Conservation (phyloP, 2,113 vertebrate species). For the Cephalopterus ornatus region DNA sequence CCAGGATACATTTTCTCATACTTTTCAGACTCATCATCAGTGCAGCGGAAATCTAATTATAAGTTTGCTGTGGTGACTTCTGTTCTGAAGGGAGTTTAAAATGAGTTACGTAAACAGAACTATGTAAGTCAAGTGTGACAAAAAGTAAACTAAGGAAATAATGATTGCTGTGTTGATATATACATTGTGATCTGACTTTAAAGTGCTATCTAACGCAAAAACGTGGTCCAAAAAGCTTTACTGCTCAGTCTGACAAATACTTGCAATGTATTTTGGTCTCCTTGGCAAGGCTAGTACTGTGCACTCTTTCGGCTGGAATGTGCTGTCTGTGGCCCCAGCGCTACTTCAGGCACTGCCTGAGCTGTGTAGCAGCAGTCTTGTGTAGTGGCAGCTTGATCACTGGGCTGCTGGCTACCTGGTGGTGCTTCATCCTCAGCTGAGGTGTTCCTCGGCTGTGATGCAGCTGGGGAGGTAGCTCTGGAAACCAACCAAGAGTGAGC, state of each 20-base stretch:
- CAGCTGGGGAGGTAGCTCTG: background rate
- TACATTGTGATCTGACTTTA: background rate
- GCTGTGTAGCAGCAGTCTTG: fast-evolving
- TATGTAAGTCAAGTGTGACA: background rate
- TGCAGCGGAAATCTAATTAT: constrained; percentile 53
- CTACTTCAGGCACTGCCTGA: background rate
- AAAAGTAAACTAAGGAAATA: background rate
- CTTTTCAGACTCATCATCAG: constrained; percentile 1
- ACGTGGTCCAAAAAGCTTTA: background rate
- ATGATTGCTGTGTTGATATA: background rate
- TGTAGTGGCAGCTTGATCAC: background rate
- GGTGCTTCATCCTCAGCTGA: background rate
- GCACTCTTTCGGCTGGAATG: background rate
- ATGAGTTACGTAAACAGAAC: background rate
- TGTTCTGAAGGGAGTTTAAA: background rate
- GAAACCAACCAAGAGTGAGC: background rate
- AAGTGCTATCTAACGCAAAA: background rate
- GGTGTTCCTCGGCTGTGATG: background rate
- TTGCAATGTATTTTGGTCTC: background rate
- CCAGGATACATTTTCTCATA: constrained; percentile 44
- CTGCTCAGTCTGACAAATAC: background rate
- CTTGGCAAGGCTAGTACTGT: background rate
- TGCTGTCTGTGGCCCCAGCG: background rate
- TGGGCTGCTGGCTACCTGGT: background rate
- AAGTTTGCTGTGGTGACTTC: constrained; percentile 19